Conservation (phyloP, 2,888 invertebrate genomes). For the Psococerastis gibbosa region DNA sequence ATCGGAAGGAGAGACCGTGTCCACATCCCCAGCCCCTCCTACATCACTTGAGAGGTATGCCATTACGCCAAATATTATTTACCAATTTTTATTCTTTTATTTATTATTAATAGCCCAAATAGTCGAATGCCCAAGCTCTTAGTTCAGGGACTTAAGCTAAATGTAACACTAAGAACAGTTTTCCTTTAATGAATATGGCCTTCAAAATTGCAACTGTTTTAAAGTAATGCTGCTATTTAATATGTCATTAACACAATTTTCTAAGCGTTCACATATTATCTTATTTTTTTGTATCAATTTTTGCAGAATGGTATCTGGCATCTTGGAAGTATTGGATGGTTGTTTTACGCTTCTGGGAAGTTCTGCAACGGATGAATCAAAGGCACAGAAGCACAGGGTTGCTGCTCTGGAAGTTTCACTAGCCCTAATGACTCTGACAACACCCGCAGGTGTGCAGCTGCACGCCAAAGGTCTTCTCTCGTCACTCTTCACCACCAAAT, state of each 20-base stretch:
- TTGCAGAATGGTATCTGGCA: conserved; percentile 40
- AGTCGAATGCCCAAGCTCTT: too few relatives aligned
- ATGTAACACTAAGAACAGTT: too few relatives aligned
- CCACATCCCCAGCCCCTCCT: conserved; percentile 28
- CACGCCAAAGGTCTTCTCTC: conserved; percentile 69
- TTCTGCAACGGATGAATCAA: conserved; percentile 26
- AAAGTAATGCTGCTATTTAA: too few relatives aligned
- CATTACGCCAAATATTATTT: too few relatives aligned
- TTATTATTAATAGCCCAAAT: too few relatives aligned
- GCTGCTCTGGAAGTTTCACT: conserved; percentile 46
- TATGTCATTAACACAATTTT: too few relatives aligned
- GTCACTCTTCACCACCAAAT: conserved; percentile 51
- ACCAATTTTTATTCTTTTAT: too few relatives aligned
- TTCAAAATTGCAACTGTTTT: too few relatives aligned
- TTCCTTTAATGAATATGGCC: too few relatives aligned
- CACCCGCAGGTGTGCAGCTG: conserved; percentile 49
- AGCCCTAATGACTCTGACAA: conserved; percentile 44
- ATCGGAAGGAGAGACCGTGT: conserved; percentile 25
- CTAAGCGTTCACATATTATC: not conserved
- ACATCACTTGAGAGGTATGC: conserved; percentile 38
- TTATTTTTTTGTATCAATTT: conserved; percentile 12
- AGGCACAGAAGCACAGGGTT: conserved; percentile 29
- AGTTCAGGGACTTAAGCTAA: too few relatives aligned
- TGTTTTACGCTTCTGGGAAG: conserved; percentile 35
- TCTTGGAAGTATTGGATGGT: conserved; percentile 55